These are phyloP conservation scores for Epinephelus awoara DNA, from an alignment of 2,797 vertebrate genomes.

Conservation along the genomic window DNA sequence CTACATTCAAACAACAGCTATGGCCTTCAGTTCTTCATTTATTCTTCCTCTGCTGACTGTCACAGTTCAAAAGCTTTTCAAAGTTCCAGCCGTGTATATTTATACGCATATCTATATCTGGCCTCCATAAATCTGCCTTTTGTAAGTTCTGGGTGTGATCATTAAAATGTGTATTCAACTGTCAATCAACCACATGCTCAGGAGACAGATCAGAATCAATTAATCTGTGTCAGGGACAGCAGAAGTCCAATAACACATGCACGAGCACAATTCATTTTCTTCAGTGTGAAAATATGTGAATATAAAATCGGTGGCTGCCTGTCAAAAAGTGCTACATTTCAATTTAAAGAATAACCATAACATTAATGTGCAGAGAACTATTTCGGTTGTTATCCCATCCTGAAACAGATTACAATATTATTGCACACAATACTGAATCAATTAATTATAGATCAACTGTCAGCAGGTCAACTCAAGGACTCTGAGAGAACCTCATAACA, in stretches of 20 bases:
- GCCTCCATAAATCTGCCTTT: background rate
- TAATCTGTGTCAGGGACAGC: slow-evolving; percentile 8
- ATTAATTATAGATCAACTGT: slow-evolving; percentile 36
- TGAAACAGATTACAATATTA: slow-evolving; percentile 34
- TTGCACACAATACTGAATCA: slow-evolving; percentile 18
- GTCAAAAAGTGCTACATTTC: slow-evolving; percentile 24
- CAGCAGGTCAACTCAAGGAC: slow-evolving; percentile 27
- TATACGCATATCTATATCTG: slow-evolving; percentile 1
- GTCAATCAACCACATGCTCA: slow-evolving; percentile 25
- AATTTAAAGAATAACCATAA: slow-evolving; percentile 27
- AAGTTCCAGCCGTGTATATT: background rate
- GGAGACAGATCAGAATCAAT: slow-evolving; percentile 42
- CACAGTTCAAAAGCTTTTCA: slow-evolving; percentile 12
- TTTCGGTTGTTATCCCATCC: slow-evolving; percentile 12
- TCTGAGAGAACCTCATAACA: background rate
- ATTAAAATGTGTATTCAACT: slow-evolving; percentile 1
- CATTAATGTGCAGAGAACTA: background rate
- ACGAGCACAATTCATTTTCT: slow-evolving; percentile 15
- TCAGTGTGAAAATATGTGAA: background rate
- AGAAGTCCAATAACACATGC: background rate
- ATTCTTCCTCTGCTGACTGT: slow-evolving; percentile 16
- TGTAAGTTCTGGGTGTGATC: background rate
- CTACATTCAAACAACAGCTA: slow-evolving; percentile 6
- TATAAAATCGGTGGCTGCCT: background rate
- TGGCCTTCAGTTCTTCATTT: background rate